Percentiles rank a stretch among this genome's conserved stretches.
Conservation (phyloP, 2,113 vertebrate genomes). For the Orcinus orca region DNA sequence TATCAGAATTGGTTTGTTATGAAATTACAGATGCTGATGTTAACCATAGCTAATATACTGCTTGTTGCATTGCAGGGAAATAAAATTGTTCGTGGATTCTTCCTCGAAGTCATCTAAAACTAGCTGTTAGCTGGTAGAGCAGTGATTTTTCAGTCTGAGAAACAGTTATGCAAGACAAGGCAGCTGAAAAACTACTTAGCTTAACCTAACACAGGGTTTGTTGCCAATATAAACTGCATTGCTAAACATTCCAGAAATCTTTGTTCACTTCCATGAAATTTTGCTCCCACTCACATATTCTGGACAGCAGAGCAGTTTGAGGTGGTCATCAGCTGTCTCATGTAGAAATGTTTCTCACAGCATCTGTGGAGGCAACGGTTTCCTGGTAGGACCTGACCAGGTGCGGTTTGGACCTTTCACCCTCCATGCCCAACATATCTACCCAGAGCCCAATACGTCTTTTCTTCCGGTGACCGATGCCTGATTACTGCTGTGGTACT, state of each 20-base stretch:
- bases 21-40: neutral
- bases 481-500: slow-evolving; percentile 20
- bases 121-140: neutral
- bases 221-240: neutral
- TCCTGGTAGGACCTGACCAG: neutral
- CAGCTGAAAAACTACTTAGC: neutral
- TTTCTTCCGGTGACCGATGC: neutral
- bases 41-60: neutral
- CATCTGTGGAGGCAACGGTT: neutral
- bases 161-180: neutral
- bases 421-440: neutral
- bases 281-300: neutral
- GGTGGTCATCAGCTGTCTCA: accelerated
- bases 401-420: neutral
- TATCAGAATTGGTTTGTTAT: neutral
- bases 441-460: neutral
- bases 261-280: neutral
- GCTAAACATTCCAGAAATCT: neutral
- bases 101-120: neutral
- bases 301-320: neutral
- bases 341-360: neutral
- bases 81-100: neutral
- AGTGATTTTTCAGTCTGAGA: neutral
- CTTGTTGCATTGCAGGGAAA: neutral
- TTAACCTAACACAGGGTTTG: neutral